These are phyloP conservation scores for Calycopis cecrops DNA, from an alignment of 1,140 invertebrate genomes.

Conservation along the genomic window DNA sequence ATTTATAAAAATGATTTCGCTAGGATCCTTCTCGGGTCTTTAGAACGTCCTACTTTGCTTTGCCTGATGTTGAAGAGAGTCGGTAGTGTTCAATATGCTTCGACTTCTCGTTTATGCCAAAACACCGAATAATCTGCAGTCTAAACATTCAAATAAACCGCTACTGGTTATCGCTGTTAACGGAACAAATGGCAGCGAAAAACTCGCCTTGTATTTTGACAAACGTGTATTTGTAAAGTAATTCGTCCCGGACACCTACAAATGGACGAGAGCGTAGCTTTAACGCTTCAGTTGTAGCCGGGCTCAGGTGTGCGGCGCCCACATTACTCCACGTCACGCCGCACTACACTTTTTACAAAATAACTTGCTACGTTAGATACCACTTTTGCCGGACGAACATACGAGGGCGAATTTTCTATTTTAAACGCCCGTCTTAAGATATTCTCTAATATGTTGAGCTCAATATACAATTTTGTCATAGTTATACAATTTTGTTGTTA, in stretches of 20 bases:
- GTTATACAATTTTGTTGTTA: no score
- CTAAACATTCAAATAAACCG: no score
- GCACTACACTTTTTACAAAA: constrained; percentile 36
- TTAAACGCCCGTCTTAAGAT: background rate
- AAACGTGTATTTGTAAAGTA: constrained; percentile 20
- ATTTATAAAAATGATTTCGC: no score
- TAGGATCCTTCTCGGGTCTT: no score
- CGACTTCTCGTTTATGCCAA: no score
- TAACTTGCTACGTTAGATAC: constrained; percentile 27
- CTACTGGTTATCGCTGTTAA: no score
- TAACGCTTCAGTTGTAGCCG: constrained; percentile 22
- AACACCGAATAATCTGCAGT: no score
- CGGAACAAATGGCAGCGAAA: background rate
- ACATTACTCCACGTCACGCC: constrained; percentile 34
- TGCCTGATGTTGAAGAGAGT: no score
- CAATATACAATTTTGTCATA: no score
- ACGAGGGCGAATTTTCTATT: constrained; percentile 1
- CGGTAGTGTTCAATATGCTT: no score
- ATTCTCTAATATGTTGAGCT: no score
- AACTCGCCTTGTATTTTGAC: background rate
- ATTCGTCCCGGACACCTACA: constrained; percentile 25
- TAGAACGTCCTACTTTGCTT: no score
- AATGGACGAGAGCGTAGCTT: constrained; percentile 24
- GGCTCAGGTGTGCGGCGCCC: constrained; percentile 28
- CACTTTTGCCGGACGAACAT: constrained; percentile 13